phyloP scores from a whole-genome alignment of 2,113 vertebrate genomes.

The Junco hyemalis region DNA sequence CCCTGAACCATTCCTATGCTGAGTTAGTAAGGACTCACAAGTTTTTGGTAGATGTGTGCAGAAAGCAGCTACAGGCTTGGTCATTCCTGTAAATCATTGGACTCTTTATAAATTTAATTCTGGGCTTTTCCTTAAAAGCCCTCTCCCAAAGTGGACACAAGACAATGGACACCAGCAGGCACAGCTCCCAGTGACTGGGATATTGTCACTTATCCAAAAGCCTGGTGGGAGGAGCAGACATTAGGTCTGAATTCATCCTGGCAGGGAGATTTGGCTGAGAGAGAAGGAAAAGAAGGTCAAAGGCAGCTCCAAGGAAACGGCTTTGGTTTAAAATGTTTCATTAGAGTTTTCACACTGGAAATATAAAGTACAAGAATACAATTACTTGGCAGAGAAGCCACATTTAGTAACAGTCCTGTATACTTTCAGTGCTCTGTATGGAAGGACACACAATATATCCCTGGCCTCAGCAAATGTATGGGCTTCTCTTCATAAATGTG shows the following conservation, averaged over 20 bases:
- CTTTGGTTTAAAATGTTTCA: conserved; percentile 55
- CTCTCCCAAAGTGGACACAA: conserved; percentile 37
- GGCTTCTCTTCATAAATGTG: not conserved
- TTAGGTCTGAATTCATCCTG: conserved; percentile 61
- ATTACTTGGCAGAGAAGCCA: conserved; percentile 10
- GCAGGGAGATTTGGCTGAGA: conserved; percentile 25
- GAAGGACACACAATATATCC: not conserved
- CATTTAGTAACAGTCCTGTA: not conserved
- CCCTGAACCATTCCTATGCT: not conserved
- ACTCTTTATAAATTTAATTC: conserved; percentile 19
- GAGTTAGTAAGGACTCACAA: not conserved
- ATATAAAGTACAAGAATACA: not conserved
- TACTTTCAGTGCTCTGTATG: not conserved
- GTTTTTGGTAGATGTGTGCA: not conserved
- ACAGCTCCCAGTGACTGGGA: conserved; percentile 34
- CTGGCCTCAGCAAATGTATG: not conserved
- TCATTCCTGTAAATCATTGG: conserved; percentile 26
- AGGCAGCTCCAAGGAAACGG: conserved; percentile 58
- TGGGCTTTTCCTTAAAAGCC: conserved; percentile 37
- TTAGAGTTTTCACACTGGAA: conserved; percentile 44
- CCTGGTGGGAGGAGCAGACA: conserved; percentile 61
- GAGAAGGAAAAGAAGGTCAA: conserved; percentile 49
- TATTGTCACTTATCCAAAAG: conserved; percentile 58
- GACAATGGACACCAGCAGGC: conserved; percentile 60
- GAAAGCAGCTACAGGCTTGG: not conserved